Percentiles rank a stretch among this genome's conserved stretches.
phyloP scores from a whole-genome alignment of 1,140 invertebrate genomes.

The Drosophila azteca region DNA sequence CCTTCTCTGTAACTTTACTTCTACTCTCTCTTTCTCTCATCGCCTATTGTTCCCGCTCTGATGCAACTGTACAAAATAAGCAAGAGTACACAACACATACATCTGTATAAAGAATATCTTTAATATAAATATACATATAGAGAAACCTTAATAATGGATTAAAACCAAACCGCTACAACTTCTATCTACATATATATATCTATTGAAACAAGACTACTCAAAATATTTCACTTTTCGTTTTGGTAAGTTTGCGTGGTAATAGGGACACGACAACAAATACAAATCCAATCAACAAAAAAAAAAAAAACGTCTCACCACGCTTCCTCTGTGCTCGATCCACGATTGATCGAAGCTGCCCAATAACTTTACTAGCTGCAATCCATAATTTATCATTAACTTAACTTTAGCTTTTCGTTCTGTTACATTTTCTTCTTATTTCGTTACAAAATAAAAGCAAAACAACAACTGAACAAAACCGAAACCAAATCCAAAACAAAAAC shows the following conservation, averaged over 20 bases:
- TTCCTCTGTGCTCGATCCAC: slow-evolving; percentile 20
- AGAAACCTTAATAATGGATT: slow-evolving; percentile 29
- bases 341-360: slow-evolving; percentile 15
- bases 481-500: slow-evolving; percentile 1
- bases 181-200: slow-evolving; percentile 39
- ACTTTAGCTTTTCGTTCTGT: slow-evolving; percentile 27
- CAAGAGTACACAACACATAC: slow-evolving; percentile 28
- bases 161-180: slow-evolving; percentile 43
- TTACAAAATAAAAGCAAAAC: slow-evolving; percentile 25
- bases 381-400: slow-evolving; percentile 42
- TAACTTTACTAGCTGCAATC: slow-evolving; percentile 32
- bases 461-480: slow-evolving; percentile 3
- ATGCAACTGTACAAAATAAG: slow-evolving; percentile 66
- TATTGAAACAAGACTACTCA: slow-evolving; percentile 35
- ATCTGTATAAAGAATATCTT: slow-evolving; percentile 51
- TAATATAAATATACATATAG: slow-evolving; percentile 19
- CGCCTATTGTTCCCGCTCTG: slow-evolving; percentile 52
- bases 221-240: slow-evolving; percentile 66
- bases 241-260: slow-evolving; percentile 69
- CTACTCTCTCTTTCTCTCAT: slow-evolving; percentile 40
- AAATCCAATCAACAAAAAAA: slow-evolving; percentile 12
- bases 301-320: slow-evolving; percentile 22
- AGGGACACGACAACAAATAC: slow-evolving; percentile 22
- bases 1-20: slow-evolving; percentile 31
- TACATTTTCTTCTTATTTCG: slow-evolving; percentile 25